phyloP scores from a whole-genome alignment of 2,113 vertebrate species.

The Podiceps cristatus region DNA sequence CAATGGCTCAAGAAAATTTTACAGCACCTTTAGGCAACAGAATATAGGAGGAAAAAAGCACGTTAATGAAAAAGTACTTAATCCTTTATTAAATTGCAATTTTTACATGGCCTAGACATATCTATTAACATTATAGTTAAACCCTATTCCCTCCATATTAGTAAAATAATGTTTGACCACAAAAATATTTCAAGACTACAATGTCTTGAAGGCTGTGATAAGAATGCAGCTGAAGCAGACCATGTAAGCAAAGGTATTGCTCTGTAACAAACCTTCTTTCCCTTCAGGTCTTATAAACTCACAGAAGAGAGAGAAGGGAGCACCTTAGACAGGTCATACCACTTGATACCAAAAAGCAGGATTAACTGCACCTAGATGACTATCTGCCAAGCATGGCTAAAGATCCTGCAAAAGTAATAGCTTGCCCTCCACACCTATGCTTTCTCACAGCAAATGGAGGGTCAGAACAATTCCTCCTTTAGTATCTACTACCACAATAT shows the following conservation, averaged over 20 bases:
- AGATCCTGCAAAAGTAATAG: neutral
- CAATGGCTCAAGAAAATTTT: neutral
- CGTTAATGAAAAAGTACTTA: neutral
- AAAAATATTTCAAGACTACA: neutral
- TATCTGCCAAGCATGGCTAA: neutral
- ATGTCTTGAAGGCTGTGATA: neutral
- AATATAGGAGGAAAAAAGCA: neutral
- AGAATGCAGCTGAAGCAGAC: neutral
- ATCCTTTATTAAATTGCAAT: neutral
- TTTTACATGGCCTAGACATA: neutral
- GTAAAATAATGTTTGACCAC: neutral
- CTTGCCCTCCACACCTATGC: neutral
- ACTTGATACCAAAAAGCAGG: neutral
- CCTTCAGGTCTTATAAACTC: neutral
- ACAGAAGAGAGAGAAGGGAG: neutral
- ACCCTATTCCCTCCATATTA: neutral
- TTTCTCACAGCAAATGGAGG: neutral
- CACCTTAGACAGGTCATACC: neutral
- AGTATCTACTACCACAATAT: neutral
- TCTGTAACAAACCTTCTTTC: neutral
- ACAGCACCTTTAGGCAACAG: neutral
- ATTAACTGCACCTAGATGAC: neutral
- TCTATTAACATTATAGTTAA: neutral
- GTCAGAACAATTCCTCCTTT: neutral
- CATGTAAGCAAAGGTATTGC: neutral